These are phyloP conservation scores for Aphodius sticticus DNA, from an alignment of 2,888 invertebrate species.

Conservation along the genomic window DNA sequence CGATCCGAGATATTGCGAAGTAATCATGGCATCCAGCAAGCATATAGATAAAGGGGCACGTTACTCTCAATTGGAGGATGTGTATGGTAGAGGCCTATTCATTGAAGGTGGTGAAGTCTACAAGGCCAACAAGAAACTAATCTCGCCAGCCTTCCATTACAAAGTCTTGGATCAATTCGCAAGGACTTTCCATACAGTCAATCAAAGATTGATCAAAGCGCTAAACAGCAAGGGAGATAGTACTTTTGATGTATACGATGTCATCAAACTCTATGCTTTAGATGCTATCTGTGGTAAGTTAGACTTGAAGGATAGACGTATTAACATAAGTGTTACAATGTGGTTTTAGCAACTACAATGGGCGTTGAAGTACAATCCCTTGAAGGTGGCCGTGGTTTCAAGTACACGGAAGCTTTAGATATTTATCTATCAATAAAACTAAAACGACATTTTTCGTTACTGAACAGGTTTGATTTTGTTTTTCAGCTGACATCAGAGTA, in stretches of 20 bases:
- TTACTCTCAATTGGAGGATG: too few species aligned
- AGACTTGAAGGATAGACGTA: too few species aligned
- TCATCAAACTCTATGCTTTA: constrained; percentile 58
- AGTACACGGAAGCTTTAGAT: constrained; percentile 22
- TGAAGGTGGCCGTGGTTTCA: too few species aligned
- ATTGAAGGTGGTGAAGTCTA: too few species aligned
- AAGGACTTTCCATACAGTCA: constrained; percentile 57
- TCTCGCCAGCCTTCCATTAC: constrained; percentile 60
- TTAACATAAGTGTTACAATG: too few species aligned
- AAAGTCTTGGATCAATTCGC: constrained; percentile 57
- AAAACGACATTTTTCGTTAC: constrained; percentile 38
- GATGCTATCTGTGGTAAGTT: constrained; percentile 57
- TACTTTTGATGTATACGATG: constrained; percentile 57
- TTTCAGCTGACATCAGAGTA: constrained; percentile 38
- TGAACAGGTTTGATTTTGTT: constrained; percentile 36
- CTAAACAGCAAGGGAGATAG: constrained; percentile 18
- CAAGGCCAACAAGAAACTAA: constrained; percentile 53
- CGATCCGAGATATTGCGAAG: too few species aligned
- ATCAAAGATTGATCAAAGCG: constrained; percentile 56
- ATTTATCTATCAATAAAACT: constrained; percentile 37
- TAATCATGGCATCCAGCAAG: too few species aligned
- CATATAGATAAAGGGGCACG: too few species aligned
- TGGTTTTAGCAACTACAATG: too few species aligned
- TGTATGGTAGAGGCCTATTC: too few species aligned
- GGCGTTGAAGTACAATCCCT: too few species aligned